Conservation (phyloP, 2,888 invertebrate genomes). For the Drepanosiphum platanoidis region DNA sequence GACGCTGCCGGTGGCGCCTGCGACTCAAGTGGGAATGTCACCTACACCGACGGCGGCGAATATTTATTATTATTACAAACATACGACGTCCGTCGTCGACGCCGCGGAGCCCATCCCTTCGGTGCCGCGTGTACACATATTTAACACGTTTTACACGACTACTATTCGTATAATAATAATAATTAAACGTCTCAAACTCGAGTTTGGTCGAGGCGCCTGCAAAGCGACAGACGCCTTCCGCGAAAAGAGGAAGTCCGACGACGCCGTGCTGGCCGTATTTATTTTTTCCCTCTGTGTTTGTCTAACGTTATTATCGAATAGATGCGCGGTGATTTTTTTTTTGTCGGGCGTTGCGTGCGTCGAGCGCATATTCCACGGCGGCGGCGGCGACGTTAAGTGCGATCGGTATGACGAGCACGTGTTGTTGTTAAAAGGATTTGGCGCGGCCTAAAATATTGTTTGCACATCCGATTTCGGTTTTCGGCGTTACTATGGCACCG, state of each 20-base stretch:
- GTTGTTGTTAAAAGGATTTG: slow-evolving; percentile 1
- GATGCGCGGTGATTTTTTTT: too few relatives aligned
- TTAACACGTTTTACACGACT: neutral
- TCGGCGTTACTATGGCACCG: slow-evolving; percentile 7
- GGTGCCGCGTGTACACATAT: neutral
- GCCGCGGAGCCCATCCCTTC: neutral
- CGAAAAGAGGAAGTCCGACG: neutral
- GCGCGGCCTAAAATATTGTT: slow-evolving; percentile 18
- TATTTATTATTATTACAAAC: neutral
- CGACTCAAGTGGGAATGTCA: slow-evolving; percentile 42
- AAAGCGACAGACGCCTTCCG: neutral
- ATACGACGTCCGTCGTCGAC: too few relatives aligned
- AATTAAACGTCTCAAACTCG: neutral
- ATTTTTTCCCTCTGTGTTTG: too few relatives aligned
- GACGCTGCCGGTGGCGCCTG: slow-evolving; percentile 42
- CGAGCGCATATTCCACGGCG: neutral
- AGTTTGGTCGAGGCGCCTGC: neutral
- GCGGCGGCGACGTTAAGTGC: neutral
- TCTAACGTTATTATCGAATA: too few relatives aligned
- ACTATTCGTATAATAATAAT: neutral
- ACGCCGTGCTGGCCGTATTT: neutral
- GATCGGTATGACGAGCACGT: neutral
- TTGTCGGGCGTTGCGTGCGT: too few relatives aligned
- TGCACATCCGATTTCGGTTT: slow-evolving; percentile 23
- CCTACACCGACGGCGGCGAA: neutral